Evolutionary conservation across 1,140 invertebrate genomes (phyloP), one percentile per base, ranked within the genome.

Genomic region (Odontomachus brunneus): DNA sequence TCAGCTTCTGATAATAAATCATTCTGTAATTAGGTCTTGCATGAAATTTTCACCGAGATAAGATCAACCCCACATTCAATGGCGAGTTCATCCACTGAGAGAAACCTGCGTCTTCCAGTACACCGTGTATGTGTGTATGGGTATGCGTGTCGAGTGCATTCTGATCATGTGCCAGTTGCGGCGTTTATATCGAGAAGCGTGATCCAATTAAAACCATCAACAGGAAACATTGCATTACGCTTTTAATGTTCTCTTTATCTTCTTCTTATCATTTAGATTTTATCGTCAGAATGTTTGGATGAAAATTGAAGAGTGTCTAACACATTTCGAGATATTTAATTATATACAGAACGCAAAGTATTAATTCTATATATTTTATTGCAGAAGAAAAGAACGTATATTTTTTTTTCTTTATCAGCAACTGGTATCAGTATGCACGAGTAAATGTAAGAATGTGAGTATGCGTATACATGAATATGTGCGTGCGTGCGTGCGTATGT

Each of bases 401-500:
- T 38, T 7, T 29, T 11, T 33, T 44, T 44, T 59, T 59, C 55
- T 9, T 7, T 24, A 24, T 59, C 49, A 51, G 22, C 3, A 15
- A 29, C 7, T 59, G 33, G 15, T 38, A 57, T 80, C 65, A 71
- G 33, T 19, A 71, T 48, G 65, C 51, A 80, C 65, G 19, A 4
- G 9, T 44, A 11, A 44, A 1, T 0, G 9, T 44, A 11, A 4
- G 38, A 5, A 5, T 33, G 29, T 33, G 38, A 11, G 55, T 57
- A 9, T 24, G 55, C 1, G n/a, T 57, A n/a, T n/a, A n/a, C n/a
- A n/a, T n/a, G n/a, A n/a, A 48, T 75, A 29, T 82, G 60, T 75
- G 62, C 49, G 59, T 66, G 49, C 48, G 59, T 66, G 49, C 48
- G 48, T 65, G 60, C 57, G 51, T 66, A 48, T 53, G 55, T 73